Percentiles rank a stretch among this genome's conserved stretches.
phyloP scores from a whole-genome alignment of 2,113 vertebrate genomes.

The Blennius ocellaris region DNA sequence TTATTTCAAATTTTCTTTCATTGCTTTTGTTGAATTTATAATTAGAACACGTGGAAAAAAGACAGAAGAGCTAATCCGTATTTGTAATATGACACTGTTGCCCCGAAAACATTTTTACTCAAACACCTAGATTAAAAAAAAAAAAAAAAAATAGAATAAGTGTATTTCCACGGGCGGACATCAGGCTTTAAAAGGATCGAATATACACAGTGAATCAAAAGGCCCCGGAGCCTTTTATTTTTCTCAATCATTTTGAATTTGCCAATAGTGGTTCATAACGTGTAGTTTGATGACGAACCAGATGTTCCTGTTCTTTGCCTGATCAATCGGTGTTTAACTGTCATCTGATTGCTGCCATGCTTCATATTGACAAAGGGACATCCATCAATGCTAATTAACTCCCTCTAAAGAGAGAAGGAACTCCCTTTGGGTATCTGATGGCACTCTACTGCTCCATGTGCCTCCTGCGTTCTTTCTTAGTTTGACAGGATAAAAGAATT shows the following conservation, averaged over 20 bases:
- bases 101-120: constrained; percentile 2
- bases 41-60: too few relatives aligned
- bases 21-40: too few relatives aligned
- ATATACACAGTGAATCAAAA: constrained; percentile 29
- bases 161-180: constrained; percentile 25
- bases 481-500: not conserved
- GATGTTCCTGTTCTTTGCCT: constrained; percentile 29
- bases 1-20: too few relatives aligned
- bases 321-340: constrained; percentile 40
- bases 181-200: constrained; percentile 19
- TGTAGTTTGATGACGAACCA: not conserved
- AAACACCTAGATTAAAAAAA: too few relatives aligned
- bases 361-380: constrained; percentile 52
- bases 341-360: constrained; percentile 45
- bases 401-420: not conserved
- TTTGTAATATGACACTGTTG: not conserved
- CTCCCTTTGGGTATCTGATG: not conserved
- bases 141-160: constrained; percentile 31
- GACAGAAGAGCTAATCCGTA: not conserved
- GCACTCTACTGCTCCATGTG: not conserved
- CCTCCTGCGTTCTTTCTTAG: not conserved
- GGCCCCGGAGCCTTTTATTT: constrained; percentile 28
- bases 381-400: constrained; percentile 60
- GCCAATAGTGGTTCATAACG: constrained; percentile 8
- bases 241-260: constrained; percentile 14